Percentiles rank a stretch among this genome's conserved stretches.
Conservation (phyloP, 2,888 invertebrate genomes). For the Trichogramma dendrolimi region DNA sequence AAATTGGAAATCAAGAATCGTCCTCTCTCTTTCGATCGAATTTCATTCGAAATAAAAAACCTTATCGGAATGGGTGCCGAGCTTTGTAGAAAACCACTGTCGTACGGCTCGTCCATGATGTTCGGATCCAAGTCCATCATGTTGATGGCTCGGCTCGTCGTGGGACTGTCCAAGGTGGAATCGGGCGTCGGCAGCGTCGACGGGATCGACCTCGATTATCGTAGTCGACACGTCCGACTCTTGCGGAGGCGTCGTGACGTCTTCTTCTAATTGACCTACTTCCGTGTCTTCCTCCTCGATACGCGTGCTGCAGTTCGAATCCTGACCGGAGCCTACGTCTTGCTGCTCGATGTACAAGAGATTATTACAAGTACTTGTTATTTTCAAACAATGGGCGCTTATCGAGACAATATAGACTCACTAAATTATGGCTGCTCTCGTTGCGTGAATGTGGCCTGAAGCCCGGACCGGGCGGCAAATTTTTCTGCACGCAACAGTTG, state of each 20-base stretch:
- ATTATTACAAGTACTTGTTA: background rate
- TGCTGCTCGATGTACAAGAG: conserved; percentile 31
- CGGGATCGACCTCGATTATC: conserved; percentile 40
- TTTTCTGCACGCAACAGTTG: conserved; percentile 93
- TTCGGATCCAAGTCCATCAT: conserved; percentile 51
- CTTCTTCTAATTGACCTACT: conserved; percentile 44
- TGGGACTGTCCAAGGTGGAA: conserved; percentile 45
- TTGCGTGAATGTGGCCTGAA: conserved; percentile 88
- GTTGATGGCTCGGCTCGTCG: conserved; percentile 47
- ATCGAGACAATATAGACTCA: conserved; percentile 45
- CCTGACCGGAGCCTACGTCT: conserved; percentile 41
- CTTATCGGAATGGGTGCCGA: conserved; percentile 50
- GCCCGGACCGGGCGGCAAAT: conserved; percentile 87
- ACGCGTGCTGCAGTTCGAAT: conserved; percentile 53
- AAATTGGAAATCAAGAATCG: conserved; percentile 1
- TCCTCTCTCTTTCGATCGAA: background rate
- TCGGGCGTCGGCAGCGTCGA: conserved; percentile 40
- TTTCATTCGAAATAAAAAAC: conserved; percentile 27
- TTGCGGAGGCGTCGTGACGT: conserved; percentile 36
- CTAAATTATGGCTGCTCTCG: conserved; percentile 60
- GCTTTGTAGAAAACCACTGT: conserved; percentile 48
- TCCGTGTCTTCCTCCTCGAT: conserved; percentile 63
- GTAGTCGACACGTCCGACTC: conserved; percentile 41
- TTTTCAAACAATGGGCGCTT: conserved; percentile 2
- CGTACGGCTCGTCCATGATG: conserved; percentile 50